phyloP scores from a whole-genome alignment of 1,140 invertebrate species.

The Bombus pascuorum region DNA sequence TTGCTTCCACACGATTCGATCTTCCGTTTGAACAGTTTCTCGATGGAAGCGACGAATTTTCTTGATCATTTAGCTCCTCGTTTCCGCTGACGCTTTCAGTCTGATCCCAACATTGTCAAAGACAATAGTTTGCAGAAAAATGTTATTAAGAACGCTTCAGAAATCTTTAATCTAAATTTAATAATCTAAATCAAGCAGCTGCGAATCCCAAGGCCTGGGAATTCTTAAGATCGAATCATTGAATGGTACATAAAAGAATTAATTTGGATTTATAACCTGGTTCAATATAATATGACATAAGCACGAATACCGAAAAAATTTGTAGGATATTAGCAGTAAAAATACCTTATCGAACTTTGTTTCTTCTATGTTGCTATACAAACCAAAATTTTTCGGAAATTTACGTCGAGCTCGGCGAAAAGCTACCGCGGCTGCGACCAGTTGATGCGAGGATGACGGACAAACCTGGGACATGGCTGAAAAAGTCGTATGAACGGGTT shows the following conservation, averaged over 20 bases:
- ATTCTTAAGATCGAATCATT: not conserved
- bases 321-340: not conserved
- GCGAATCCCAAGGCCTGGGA: not conserved
- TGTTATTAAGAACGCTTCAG: not conserved
- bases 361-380: not conserved
- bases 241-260: not conserved
- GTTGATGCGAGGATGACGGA: constrained; percentile 71
- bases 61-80: constrained; percentile 3
- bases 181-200: too few species aligned
- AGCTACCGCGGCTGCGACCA: constrained; percentile 69
- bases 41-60: not conserved
- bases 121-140: not conserved
- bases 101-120: not conserved
- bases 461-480: constrained; percentile 70
- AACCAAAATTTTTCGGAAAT: constrained; percentile 71
- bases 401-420: constrained; percentile 72
- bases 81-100: constrained; percentile 4
- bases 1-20: not conserved
- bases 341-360: constrained; percentile 40
- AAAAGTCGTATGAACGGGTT: constrained; percentile 2
- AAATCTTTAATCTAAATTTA: not conserved
- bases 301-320: not conserved
- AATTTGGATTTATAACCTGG: not conserved
- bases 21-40: constrained; percentile 1
- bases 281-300: not conserved